These are phyloP conservation scores for Murina feae DNA, from an alignment of 2,113 vertebrate species.

Conservation along the genomic window DNA sequence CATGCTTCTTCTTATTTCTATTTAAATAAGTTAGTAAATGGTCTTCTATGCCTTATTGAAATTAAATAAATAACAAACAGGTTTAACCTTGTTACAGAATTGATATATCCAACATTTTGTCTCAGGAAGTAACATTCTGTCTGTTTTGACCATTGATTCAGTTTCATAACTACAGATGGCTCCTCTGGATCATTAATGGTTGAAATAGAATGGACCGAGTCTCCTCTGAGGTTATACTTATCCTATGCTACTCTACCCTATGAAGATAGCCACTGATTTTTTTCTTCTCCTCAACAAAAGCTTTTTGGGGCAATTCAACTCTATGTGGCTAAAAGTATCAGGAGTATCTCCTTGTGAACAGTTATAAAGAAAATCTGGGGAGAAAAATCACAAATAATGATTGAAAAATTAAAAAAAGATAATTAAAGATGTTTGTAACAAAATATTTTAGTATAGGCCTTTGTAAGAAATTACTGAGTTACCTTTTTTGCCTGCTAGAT, in stretches of 20 bases:
- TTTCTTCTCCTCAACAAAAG: not conserved
- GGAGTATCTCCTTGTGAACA: not conserved
- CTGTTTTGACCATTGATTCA: not conserved
- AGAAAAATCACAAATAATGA: not conserved
- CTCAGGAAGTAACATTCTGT: not conserved
- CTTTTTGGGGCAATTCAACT: not conserved
- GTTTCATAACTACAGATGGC: not conserved
- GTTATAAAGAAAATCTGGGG: not conserved
- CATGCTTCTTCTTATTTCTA: conserved; percentile 3
- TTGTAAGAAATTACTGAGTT: not conserved
- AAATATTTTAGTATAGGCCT: conserved; percentile 23
- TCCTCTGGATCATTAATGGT: not conserved
- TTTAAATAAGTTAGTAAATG: conserved; percentile 38
- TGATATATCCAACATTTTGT: not conserved
- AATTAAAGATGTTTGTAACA: not conserved
- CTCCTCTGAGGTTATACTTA: not conserved
- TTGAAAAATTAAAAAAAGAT: not conserved
- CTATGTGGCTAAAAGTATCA: not conserved
- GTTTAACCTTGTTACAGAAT: not conserved
- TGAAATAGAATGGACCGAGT: not conserved
- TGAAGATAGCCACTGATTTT: not conserved
- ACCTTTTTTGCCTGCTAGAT: not conserved
- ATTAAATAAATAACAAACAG: conserved; percentile 35
- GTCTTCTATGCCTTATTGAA: not conserved
- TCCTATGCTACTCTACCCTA: not conserved